Conservation (phyloP, 1,140 invertebrate genomes). For the Maniola jurtina region DNA sequence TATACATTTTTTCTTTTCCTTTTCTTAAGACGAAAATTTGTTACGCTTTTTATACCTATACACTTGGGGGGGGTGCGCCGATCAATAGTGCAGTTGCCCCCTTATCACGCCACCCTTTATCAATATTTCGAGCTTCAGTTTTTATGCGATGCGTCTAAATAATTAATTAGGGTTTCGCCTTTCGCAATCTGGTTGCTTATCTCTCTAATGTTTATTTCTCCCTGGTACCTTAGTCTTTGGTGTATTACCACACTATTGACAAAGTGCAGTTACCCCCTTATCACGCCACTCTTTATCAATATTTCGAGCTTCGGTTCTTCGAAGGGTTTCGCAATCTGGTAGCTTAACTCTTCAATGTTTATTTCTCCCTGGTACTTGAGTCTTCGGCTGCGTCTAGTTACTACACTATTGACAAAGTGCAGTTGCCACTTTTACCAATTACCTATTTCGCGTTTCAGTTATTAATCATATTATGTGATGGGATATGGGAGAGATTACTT, state of each 20-base stretch:
- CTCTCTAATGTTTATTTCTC: neutral
- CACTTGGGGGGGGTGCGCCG: slow-evolving; percentile 58
- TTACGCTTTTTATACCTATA: slow-evolving; percentile 78
- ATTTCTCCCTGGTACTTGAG: too few relatives aligned
- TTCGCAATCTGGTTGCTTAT: slow-evolving; percentile 4
- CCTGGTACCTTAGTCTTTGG: neutral
- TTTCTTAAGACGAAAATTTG: slow-evolving; percentile 79
- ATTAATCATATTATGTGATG: too few relatives aligned
- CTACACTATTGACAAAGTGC: too few relatives aligned
- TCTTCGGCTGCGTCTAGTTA: too few relatives aligned
- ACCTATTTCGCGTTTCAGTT: too few relatives aligned
- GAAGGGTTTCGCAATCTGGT: slow-evolving; percentile 5
- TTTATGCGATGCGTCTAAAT: slow-evolving; percentile 62
- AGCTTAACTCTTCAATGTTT: neutral
- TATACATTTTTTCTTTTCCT: slow-evolving; percentile 78
- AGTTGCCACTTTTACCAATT: too few relatives aligned
- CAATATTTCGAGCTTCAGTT: slow-evolving; percentile 75
- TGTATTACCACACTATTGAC: too few relatives aligned
- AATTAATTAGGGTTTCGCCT: slow-evolving; percentile 53
- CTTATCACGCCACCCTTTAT: slow-evolving; percentile 69
- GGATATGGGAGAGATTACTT: too few relatives aligned
- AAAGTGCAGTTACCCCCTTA: slow-evolving; percentile 50
- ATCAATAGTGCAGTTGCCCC: slow-evolving; percentile 60
- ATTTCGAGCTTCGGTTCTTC: slow-evolving; percentile 71
- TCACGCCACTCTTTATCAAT: slow-evolving; percentile 72